phyloP scores from a whole-genome alignment of 2,797 vertebrate genomes.

The Adrianichthys oophorus region DNA sequence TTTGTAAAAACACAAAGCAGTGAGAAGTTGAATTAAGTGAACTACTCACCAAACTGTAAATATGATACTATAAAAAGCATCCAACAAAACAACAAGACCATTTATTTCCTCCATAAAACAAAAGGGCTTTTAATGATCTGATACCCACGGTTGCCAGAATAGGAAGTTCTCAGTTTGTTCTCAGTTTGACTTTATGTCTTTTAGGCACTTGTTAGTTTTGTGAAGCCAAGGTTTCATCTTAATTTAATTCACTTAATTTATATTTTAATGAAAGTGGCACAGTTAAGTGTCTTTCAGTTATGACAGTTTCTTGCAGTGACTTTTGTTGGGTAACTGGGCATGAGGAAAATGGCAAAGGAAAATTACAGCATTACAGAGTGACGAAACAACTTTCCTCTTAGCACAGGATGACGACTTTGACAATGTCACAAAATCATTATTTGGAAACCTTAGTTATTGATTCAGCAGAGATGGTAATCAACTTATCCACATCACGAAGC shows the following conservation, averaged over 20 bases:
- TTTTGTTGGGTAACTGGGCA: too few species aligned
- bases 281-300: too few species aligned
- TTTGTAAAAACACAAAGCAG: background rate
- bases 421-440: conserved; percentile 41
- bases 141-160: conserved; percentile 3
- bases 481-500: conserved; percentile 19
- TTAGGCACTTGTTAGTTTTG: background rate
- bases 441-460: conserved; percentile 40
- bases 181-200: too few species aligned
- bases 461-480: conserved; percentile 22
- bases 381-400: conserved; percentile 53
- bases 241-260: background rate
- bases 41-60: background rate
- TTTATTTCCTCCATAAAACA: conserved; percentile 5
- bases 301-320: too few species aligned
- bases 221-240: background rate
- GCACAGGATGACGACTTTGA: conserved; percentile 15
- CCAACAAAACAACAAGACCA: too few species aligned
- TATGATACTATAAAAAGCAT: background rate
- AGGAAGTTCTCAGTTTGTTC: background rate
- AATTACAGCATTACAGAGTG: conserved; percentile 25
- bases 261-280: too few species aligned
- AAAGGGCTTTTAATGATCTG: background rate
- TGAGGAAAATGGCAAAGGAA: conserved; percentile 13
- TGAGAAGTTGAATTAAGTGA: background rate